Evolutionary conservation across 2,113 vertebrate species (phyloP).

Genomic region (Seriola quinqueradiata): DNA sequence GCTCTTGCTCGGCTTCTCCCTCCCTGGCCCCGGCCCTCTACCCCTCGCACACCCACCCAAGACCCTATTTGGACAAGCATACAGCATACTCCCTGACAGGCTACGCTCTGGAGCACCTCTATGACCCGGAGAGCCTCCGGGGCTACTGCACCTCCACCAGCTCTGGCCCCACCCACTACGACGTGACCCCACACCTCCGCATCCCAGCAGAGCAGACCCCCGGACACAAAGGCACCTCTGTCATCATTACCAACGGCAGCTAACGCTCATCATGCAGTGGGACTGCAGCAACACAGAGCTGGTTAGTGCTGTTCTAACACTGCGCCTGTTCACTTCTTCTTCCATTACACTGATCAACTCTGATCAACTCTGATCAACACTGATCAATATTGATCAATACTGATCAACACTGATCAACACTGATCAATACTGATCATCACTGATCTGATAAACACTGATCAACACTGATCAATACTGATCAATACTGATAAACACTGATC

Average conservation of each 20-base stretch:
- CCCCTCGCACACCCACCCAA: slow-evolving; percentile 77
- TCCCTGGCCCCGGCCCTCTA: slow-evolving; percentile 85
- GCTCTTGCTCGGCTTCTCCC: slow-evolving; percentile 87
- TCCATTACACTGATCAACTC: too few species aligned
- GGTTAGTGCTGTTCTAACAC: not conserved
- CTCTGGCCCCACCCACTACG: slow-evolving; percentile 90
- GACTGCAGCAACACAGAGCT: slow-evolving; percentile 8
- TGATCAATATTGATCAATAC: too few species aligned
- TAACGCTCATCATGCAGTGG: slow-evolving; percentile 80
- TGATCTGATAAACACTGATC: too few species aligned
- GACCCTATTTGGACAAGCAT: slow-evolving; percentile 95
- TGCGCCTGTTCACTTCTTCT: too few species aligned
- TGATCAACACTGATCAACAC: too few species aligned
- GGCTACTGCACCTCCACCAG: slow-evolving; percentile 92
- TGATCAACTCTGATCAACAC: too few species aligned
- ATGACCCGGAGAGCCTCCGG: slow-evolving; percentile 92
- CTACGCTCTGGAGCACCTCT: slow-evolving; percentile 95
- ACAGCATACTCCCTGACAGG: slow-evolving; percentile 93
- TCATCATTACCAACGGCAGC: slow-evolving; percentile 98
- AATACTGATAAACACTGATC: too few species aligned
- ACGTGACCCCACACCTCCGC: slow-evolving; percentile 92
- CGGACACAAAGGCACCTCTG: slow-evolving; percentile 95
- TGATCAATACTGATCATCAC: too few species aligned
- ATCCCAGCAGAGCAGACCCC: slow-evolving; percentile 91
- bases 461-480: too few species aligned